These are phyloP conservation scores for Latheticus oryzae DNA, from an alignment of 2,888 invertebrate genomes.

Conservation along the genomic window DNA sequence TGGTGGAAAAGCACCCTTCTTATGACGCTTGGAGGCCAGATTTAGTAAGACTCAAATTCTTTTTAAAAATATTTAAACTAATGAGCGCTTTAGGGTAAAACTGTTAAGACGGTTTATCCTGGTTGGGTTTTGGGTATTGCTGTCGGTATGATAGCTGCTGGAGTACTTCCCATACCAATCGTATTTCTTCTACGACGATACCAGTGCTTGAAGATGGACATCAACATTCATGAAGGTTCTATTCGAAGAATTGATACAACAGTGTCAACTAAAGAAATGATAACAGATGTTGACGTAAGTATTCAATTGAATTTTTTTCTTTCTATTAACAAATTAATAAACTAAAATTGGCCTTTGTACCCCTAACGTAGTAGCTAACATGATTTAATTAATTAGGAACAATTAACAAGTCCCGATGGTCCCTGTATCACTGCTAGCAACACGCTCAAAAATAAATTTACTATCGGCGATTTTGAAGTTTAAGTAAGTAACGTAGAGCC, in stretches of 20 bases:
- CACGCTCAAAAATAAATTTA: slow-evolving; percentile 71
- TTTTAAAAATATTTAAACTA: slow-evolving; percentile 9
- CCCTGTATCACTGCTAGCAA: slow-evolving; percentile 64
- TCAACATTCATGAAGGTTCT: slow-evolving; percentile 92
- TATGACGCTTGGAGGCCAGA: slow-evolving; percentile 86
- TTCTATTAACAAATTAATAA: not conserved
- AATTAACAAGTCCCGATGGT: slow-evolving; percentile 65
- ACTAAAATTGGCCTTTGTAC: slow-evolving; percentile 4
- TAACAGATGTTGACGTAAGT: slow-evolving; percentile 92
- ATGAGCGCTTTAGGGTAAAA: slow-evolving; percentile 73
- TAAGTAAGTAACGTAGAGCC: slow-evolving; percentile 69
- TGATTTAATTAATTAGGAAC: slow-evolving; percentile 60
- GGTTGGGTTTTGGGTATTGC: slow-evolving; percentile 86
- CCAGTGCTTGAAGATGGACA: slow-evolving; percentile 88
- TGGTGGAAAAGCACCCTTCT: slow-evolving; percentile 81
- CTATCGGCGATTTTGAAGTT: slow-evolving; percentile 83
- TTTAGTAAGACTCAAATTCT: slow-evolving; percentile 65
- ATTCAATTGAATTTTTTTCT: slow-evolving; percentile 20
- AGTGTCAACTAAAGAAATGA: slow-evolving; percentile 94
- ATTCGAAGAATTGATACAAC: slow-evolving; percentile 93
- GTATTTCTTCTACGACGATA: slow-evolving; percentile 88
- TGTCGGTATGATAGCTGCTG: slow-evolving; percentile 79
- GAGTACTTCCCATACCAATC: slow-evolving; percentile 85
- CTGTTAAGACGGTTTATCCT: slow-evolving; percentile 78
- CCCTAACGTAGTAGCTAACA: slow-evolving; percentile 39